phyloP scores from a whole-genome alignment of 1,140 invertebrate species.

The Apolygus lucorum region DNA sequence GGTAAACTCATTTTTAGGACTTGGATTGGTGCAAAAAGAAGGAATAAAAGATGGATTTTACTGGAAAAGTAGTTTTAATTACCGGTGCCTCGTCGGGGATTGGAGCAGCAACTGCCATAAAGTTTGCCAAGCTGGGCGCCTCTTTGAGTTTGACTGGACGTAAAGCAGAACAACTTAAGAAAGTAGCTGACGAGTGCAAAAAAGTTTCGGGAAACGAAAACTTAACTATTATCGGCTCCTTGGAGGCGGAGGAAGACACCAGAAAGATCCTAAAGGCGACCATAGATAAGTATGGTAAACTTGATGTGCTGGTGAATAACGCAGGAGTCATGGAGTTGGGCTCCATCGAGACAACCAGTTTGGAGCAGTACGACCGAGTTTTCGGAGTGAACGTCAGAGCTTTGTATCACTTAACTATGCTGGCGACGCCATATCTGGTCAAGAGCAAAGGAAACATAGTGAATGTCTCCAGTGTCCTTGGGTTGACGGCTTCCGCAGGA shows the following conservation, averaged over 20 bases:
- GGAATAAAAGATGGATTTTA: conserved; percentile 53
- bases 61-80: conserved; percentile 56
- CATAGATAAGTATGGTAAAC: conserved; percentile 55
- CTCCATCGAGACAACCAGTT: conserved; percentile 67
- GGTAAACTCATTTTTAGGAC: too few species aligned
- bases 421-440: conserved; percentile 72
- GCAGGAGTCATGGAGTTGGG: conserved; percentile 76
- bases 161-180: conserved; percentile 39
- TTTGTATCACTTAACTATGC: conserved; percentile 70
- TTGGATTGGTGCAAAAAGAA: too few species aligned
- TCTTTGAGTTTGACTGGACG: conserved; percentile 24
- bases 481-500: conserved; percentile 38
- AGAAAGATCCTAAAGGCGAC: conserved; percentile 61
- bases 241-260: conserved; percentile 63
- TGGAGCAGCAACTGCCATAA: conserved; percentile 64
- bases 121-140: conserved; percentile 58
- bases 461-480: conserved; percentile 75
- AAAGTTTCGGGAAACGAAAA: conserved; percentile 38
- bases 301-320: conserved; percentile 78
- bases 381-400: conserved; percentile 79
- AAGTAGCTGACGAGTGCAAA: conserved; percentile 33
- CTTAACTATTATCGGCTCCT: conserved; percentile 50
- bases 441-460: conserved; percentile 77
- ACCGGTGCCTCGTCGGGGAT: conserved; percentile 81
- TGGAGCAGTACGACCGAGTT: conserved; percentile 72